These are phyloP conservation scores for Gymnocephalus cernua DNA, from an alignment of 2,113 vertebrate species.

Conservation along the genomic window DNA sequence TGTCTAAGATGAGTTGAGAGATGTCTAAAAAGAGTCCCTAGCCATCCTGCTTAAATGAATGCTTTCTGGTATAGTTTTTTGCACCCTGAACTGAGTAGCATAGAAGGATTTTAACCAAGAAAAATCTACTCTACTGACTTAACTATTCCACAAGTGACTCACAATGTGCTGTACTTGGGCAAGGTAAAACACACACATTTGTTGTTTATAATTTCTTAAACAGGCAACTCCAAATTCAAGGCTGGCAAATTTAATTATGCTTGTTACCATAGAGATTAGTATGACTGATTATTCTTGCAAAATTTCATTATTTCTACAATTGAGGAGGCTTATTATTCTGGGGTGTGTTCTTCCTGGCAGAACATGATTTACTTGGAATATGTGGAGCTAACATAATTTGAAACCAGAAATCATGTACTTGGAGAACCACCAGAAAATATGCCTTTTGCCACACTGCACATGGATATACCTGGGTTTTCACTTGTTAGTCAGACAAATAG, in stretches of 20 bases:
- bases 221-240: conserved; percentile 43
- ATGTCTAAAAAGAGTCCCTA: too few relatives aligned
- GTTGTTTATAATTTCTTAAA: conserved; percentile 9
- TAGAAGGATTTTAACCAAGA: neutral
- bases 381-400: conserved; percentile 18
- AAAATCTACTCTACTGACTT: neutral
- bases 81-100: neutral
- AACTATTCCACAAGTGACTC: neutral
- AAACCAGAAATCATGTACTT: conserved; percentile 24
- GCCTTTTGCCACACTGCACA: neutral
- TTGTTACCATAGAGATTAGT: conserved; percentile 50
- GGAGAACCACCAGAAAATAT: neutral
- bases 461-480: neutral
- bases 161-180: neutral
- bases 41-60: neutral
- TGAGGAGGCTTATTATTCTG: conserved; percentile 50
- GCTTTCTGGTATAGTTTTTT: conserved; percentile 6
- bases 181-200: neutral
- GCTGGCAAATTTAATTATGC: conserved; percentile 57
- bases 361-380: neutral
- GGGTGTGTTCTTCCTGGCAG: conserved; percentile 47
- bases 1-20: too few relatives aligned
- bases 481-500: neutral
- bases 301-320: conserved; percentile 62
- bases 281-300: conserved; percentile 53